Evolutionary conservation across 2,797 vertebrate genomes (phyloP), one percentile per base, ranked within the genome.

Genomic region (Parauchenoglanis ngamensis): DNA sequence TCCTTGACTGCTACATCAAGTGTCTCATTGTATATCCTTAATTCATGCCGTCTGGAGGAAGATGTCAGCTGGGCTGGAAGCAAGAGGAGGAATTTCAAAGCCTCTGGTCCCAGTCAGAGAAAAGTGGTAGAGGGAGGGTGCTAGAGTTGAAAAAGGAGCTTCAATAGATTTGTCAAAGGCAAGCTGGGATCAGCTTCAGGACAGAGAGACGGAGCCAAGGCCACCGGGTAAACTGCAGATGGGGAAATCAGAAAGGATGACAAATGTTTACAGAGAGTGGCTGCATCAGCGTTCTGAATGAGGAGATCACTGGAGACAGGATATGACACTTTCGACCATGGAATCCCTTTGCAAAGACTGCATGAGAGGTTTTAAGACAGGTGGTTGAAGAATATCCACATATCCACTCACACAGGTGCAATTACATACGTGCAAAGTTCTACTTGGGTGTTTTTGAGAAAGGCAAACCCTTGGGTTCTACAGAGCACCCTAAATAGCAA

Each of bases 21-120:
- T 98, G 95, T 98, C 97, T 97, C 96, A 98, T 98, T 99, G 97
- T 98, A 96, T 97, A 96, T 97, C 94, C 95, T 97, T 98, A 98
- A 98, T 98, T 98, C 97, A 98, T 98, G 97, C 97, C 97, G 97
- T 97, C 97, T 98, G 96, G 97, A 98, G 96, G 96, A 98, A 98
- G 97, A 98, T 97, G 97, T 99, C 97, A 99, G 97, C 96, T 98
- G 97, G 96, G 96, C 95, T 97, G 96, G 97, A 97, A 86, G 95
- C 86, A 94, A 97, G 94, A 93, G 95, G 94, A 97, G 94, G 87
- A 95, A 96, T 98, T 98, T 98, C 96, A 98, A 98, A 98, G 96
- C 93, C 94, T 94, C 77, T 84, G 87, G 88, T 88, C 89, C 85
- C 59, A 89, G 86, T 70, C 89, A 90, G 94, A 94, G 73, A 87